Evolutionary conservation across 2,888 invertebrate genomes (phyloP).

Genomic region (Caenorhabditis zanzibari): DNA sequence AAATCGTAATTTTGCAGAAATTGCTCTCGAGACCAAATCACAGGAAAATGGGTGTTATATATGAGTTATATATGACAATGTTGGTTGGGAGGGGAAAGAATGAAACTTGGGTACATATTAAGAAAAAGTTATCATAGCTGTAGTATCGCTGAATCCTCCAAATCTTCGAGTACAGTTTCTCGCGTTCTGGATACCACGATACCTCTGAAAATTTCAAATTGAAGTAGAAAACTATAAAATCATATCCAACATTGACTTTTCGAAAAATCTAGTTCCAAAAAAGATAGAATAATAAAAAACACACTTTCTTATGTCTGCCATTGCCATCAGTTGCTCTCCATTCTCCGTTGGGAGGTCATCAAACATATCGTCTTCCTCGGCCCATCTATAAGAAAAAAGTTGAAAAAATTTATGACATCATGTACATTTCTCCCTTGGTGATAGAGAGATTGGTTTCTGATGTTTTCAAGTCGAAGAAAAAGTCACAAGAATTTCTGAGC

Average conservation of each 20-base stretch:
- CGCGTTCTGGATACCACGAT: constrained; percentile 60
- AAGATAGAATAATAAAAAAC: constrained; percentile 8
- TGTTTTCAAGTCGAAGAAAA: not conserved
- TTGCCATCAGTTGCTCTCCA: constrained; percentile 66
- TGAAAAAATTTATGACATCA: constrained; percentile 37
- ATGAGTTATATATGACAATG: constrained; percentile 21
- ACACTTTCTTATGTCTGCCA: constrained; percentile 64
- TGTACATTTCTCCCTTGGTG: constrained; percentile 4
- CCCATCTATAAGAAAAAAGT: constrained; percentile 56
- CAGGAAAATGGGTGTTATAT: constrained; percentile 23
- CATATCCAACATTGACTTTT: not conserved
- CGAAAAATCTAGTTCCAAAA: not conserved
- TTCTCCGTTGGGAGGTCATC: constrained; percentile 64
- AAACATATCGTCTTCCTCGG: constrained; percentile 67
- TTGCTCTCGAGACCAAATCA: constrained; percentile 39
- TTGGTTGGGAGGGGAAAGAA: not conserved
- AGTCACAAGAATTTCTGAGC: constrained; percentile 18
- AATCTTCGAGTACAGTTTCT: constrained; percentile 62
- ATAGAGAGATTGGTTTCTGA: constrained; percentile 31
- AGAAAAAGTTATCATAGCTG: constrained; percentile 48
- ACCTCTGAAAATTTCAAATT: constrained; percentile 30
- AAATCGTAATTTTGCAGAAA: constrained; percentile 4
- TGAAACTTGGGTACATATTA: constrained; percentile 30
- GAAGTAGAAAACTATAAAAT: not conserved
- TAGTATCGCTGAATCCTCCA: constrained; percentile 51